Evolutionary conservation across 2,797 vertebrate species (phyloP).

Genomic region (Lithobates pipiens): DNA sequence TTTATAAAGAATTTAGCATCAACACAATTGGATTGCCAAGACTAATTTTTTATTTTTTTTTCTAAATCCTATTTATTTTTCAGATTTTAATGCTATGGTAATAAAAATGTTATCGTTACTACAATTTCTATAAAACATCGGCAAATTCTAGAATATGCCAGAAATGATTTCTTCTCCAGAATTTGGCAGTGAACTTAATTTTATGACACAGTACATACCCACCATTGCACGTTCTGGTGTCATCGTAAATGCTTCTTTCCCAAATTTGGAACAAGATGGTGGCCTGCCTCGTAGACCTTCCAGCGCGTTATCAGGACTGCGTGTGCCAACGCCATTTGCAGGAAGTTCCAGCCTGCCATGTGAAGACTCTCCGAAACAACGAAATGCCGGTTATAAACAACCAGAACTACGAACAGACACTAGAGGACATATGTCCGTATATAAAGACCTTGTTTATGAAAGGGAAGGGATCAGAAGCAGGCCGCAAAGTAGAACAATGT

Average conservation of each 20-base stretch:
- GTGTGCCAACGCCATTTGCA: slow-evolving; percentile 75
- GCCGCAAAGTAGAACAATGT: slow-evolving; percentile 56
- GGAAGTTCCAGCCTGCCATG: slow-evolving; percentile 78
- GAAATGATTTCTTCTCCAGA: slow-evolving; percentile 84
- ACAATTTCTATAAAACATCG: background rate
- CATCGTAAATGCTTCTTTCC: slow-evolving; percentile 78
- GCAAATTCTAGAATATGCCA: slow-evolving; percentile 24
- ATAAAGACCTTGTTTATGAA: background rate
- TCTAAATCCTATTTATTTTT: background rate
- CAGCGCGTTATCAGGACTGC: slow-evolving; percentile 74
- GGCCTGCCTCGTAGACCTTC: slow-evolving; percentile 60
- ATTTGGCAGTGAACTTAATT: slow-evolving; percentile 74
- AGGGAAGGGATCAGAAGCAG: slow-evolving; percentile 37
- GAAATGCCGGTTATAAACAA: slow-evolving; percentile 51
- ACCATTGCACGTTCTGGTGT: slow-evolving; percentile 84
- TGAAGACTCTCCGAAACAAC: slow-evolving; percentile 73
- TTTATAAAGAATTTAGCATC: too few relatives aligned
- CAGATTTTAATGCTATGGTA: background rate
- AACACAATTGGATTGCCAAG: too few relatives aligned
- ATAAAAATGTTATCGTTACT: background rate
- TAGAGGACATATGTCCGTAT: slow-evolving; percentile 44
- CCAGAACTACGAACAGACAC: slow-evolving; percentile 32
- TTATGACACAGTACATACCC: slow-evolving; percentile 83
- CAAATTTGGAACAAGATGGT: slow-evolving; percentile 69
- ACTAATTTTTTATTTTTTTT: background rate